These are phyloP conservation scores for Lycocorax pyrrhopterus DNA, from an alignment of 2,113 vertebrate species.

Conservation along the genomic window DNA sequence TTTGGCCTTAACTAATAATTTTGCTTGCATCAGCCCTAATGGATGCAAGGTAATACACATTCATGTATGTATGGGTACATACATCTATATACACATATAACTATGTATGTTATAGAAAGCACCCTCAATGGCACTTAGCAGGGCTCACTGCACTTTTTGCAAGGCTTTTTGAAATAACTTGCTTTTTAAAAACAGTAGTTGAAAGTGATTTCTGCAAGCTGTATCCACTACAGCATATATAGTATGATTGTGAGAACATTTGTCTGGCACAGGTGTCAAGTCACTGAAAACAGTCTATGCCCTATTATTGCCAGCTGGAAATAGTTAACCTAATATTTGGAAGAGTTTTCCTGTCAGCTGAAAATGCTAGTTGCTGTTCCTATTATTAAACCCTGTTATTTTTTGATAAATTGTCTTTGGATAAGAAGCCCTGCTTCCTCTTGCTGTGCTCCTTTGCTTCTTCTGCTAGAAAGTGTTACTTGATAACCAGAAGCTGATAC, in stretches of 20 bases:
- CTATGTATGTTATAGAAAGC: neutral
- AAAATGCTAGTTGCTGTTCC: neutral
- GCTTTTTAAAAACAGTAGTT: neutral
- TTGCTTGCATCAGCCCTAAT: neutral
- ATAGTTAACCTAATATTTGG: neutral
- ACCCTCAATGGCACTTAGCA: neutral
- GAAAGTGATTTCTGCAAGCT: constrained; percentile 53
- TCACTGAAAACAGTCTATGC: neutral
- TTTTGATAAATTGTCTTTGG: neutral
- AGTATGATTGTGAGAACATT: neutral
- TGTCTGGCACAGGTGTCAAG: neutral
- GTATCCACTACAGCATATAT: neutral
- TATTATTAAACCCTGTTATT: neutral
- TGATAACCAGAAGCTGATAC: neutral
- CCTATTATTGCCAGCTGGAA: neutral
- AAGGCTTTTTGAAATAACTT: neutral
- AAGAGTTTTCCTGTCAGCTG: neutral
- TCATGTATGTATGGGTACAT: neutral
- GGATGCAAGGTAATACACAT: neutral
- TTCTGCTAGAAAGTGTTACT: neutral
- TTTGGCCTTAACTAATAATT: constrained; percentile 45
- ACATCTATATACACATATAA: neutral
- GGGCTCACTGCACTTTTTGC: neutral
- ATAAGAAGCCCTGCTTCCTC: neutral
- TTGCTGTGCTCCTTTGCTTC: neutral